Evolutionary conservation across 2,888 invertebrate genomes (phyloP).

Genomic region (Drosophila aldrichi): DNA sequence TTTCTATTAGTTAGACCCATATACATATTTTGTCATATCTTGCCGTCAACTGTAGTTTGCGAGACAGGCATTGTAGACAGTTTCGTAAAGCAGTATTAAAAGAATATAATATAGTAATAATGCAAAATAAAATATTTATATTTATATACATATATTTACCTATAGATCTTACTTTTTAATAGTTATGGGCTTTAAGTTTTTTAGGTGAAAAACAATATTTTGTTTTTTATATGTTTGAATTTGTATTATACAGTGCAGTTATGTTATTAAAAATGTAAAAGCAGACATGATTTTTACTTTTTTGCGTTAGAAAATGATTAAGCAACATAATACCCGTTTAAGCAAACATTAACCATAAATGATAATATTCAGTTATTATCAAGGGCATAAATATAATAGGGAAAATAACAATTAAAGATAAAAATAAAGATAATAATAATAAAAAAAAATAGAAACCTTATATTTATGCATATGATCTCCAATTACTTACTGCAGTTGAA

Average conservation of each 20-base stretch:
- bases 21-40: no score
- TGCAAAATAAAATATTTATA: no score
- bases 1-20: no score
- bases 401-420: neutral
- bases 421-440: no score
- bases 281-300: neutral
- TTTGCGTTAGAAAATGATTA: neutral
- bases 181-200: no score
- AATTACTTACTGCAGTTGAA: constrained; percentile 83
- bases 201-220: neutral
- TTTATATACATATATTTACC: no score
- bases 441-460: no score
- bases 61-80: no score
- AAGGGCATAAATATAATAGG: neutral
- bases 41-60: no score
- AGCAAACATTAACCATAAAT: neutral
- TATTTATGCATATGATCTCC: constrained; percentile 33
- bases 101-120: no score
- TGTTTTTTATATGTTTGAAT: neutral
- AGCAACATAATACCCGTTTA: neutral
- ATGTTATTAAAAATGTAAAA: constrained; percentile 2
- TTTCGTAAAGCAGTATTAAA: no score
- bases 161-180: no score
- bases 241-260: neutral
- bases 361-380: neutral